Percentiles rank a stretch among this genome's conserved stretches.
Conservation (phyloP, 2,113 vertebrate genomes). For the Equus przewalskii region DNA sequence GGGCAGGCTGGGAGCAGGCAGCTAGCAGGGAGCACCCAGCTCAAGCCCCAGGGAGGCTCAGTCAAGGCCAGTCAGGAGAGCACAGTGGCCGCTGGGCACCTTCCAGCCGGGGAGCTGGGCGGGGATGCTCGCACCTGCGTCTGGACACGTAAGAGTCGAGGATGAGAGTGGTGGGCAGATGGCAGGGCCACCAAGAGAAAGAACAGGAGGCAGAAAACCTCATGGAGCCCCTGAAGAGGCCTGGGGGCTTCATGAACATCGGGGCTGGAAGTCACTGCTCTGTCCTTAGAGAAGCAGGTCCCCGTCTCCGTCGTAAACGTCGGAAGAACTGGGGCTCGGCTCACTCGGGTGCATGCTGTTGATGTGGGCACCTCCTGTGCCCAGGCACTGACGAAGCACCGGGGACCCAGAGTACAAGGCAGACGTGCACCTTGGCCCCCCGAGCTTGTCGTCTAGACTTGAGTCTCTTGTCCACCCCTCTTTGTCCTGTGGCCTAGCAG, state of each 20-base stretch:
- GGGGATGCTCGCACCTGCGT: neutral
- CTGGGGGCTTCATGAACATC: neutral
- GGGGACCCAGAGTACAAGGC: neutral
- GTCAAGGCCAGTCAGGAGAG: neutral
- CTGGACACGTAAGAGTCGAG: too few species aligned
- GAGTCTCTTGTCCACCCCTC: neutral
- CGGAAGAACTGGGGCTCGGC: accelerated
- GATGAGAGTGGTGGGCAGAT: neutral
- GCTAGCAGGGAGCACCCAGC: too few species aligned
- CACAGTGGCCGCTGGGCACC: neutral
- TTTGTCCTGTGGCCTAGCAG: neutral
- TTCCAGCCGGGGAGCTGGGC: neutral
- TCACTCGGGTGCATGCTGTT: accelerated
- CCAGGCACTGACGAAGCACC: neutral
- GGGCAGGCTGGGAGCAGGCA: neutral
- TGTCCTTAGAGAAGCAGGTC: neutral
- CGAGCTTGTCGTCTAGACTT: neutral
- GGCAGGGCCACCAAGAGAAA: neutral
- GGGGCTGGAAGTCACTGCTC: neutral
- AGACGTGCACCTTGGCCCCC: neutral
- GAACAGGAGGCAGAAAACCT: neutral
- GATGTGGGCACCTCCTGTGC: neutral
- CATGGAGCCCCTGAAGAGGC: neutral
- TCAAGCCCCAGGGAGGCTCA: neutral
- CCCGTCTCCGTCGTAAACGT: neutral